Evolutionary conservation across 1,140 invertebrate genomes (phyloP), one percentile per base, ranked within the genome.

Genomic region (Chionoecetes opilio): DNA sequence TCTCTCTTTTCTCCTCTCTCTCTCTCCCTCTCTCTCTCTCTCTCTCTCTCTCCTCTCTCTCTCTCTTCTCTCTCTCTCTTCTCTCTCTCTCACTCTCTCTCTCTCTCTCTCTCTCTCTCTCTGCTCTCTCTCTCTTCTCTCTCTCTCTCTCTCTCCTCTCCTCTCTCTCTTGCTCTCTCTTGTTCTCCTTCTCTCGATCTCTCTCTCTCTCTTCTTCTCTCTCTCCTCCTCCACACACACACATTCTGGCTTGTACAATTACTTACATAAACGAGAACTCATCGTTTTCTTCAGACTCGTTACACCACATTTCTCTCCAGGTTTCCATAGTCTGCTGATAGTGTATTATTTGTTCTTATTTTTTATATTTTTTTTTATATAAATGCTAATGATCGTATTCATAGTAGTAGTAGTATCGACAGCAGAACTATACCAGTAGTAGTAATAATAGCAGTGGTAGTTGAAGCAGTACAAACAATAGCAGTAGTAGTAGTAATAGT

Each of bases 61-160:
- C 46, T 53, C 46, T 53, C 46, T 53, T 17, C 21, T 53, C 11
- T 17, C 21, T 1, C 46, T 53, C 11, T 17, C 21, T 14, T 17
- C 21, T 14, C 21, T 41, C 35, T 88, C 86, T 41, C 37, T 41
- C 86, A 38, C 86, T 88, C 37, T 88, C 35, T 88, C 86, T 41
- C 85, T 87, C 85, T 87, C 85, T 87, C 85, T 87, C 85, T 87
- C 85, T 87, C 85, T 87, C 85, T 87, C 85, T 87, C 85, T 87
- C n/a, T 34, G 31, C 35, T 34, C 46, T 53, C 46, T 53, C 46
- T 53, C 46, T 53, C 46, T 53, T 17, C 21, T 53, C 11, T 17
- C 21, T 1, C 46, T 53, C 11, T 17, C 21, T 14, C 46, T 53
- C 11, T 17, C 21, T 14, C 46, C 21, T 14, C 46, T 53, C 2